Base-by-base conservation (phyloP, 2,888 invertebrate genomes). In the Noctuana brunneofusca region DNA sequence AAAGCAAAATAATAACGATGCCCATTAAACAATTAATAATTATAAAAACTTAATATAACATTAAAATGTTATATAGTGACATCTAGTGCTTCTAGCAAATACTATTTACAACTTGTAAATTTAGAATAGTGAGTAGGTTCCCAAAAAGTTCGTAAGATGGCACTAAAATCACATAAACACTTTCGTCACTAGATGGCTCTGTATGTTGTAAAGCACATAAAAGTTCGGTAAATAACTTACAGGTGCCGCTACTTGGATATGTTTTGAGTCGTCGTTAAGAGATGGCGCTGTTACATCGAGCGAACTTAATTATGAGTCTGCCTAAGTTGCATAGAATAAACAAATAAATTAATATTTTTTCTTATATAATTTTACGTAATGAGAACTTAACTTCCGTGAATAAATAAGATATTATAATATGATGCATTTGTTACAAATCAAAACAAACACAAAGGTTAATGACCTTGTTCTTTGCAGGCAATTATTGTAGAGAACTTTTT, bases 161-260 rank as follows among this genome's bases (percentile, higher is more conserved):
- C 57, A 35, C 48, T 48, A 35, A 38, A 41, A 6, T 6, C 1
- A 41, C 16, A 41, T 41, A 41, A 3, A 41, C 16, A 16, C 5
- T 9, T 32, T 30, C 12, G 8, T 35, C 57, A 22, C 22, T 24
- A 57, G 57, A 22, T 57, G 57, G 35, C 48, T 22, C 48, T 48
- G 11, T 35, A 46, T 18, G 1, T 4, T 5, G 1, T 0, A 46
- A 46, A 6, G 4, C 12, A 5, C 5, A 20, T 20, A 4, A 20
- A 20, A 20, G 46, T 14, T 46, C 11, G 1, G 3, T 6, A 20
- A 6, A 20, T 20, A 12, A 35, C 41, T 8, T 16, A 41, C 16
- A 41, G 41, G 16, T 41, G 41, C 12, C 53, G 20, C 53, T 53
- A 20, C 8, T 8, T 22, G 20, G 1, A 8, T 30, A 5, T n/a